Base-by-base conservation (phyloP, 2,888 invertebrate species). In the Ptilodon capucinus region DNA sequence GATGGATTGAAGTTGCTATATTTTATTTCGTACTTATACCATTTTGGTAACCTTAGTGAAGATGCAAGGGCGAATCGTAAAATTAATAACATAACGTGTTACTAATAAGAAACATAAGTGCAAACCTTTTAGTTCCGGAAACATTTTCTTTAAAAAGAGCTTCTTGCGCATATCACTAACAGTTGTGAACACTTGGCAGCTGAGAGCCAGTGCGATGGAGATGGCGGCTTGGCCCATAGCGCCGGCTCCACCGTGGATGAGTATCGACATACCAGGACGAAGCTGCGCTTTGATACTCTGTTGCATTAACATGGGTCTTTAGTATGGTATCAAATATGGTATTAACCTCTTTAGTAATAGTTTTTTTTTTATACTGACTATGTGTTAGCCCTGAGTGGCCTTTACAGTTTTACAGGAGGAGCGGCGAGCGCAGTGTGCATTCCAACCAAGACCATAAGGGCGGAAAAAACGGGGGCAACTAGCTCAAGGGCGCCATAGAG, bases 171-270 rank as follows among this genome's bases (percentile, higher is more conserved):
- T 21, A 21, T 82, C 76, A 40, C 80, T 74, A 17, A 89, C 88
- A 0, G 86, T 84, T 1, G 84, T 72, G 34, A 82, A 86, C 0
- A 87, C 79, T 28, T 71, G 54, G 43, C 81, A 86, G 6, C 68
- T 72, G 9, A 64, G 40, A 0, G 74, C 79, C 4, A 87, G 58
- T 0, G 76, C 76, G 2, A 87, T 65, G 1, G 82, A 66, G 13
- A 86, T 78, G 1, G 68, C 57, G 0, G 88, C 88, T 55, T 87
- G 87, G 0, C 86, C 88, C 0, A 87, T 46, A 1, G 84, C 84
- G 0, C 86, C 86, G 0, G 82, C 47, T 0, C 69, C 74, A 39
- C 65, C 72, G 28, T 70, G 71, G 1, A 74, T 51, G 0, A 71
- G 35, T 5, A 84, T 48, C 0, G 28, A 57, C 48, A 51, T 58